Evolutionary conservation across 2,888 invertebrate species (phyloP), one percentile per base, ranked within the genome.

Genomic region (Tridacna crocea): DNA sequence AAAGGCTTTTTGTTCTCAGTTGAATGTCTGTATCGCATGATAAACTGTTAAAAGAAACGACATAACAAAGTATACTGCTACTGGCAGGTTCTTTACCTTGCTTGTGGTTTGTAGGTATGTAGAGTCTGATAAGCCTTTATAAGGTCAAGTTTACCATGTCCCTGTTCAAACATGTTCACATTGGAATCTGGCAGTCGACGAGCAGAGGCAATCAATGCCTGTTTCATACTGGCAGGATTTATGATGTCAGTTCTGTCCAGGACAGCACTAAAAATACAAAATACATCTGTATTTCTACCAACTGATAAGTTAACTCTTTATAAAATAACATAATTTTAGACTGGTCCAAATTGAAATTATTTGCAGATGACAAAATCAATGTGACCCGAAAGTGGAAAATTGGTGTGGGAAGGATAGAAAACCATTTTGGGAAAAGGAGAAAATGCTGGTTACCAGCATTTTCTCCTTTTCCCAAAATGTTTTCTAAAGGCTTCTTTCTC

Each of bases 101-200:
- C 96, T 93, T 96, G 96, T 19, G 96, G 96, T 90, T 96, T 95
- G 93, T 96, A 96, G 96, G 97, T 96, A 36, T 93, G 92, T 22
- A 96, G 92, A 0, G 95, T 92, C 83, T 97, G 97, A 94, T 97
- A 98, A 61, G 99, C 98, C 92, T 97, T 97, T 75, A 98, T 95
- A 73, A 99, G 96, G 95, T 99, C 98, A 74, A 99, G 95, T 94
- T 98, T 98, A 72, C 99, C 99, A 93, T 98, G 98, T 0, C 99
- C 99, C 95, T 99, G 99, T 94, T 99, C 99, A 94, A 99, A 99
- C 97, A 99, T 99, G 93, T 98, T 98, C 61, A 97, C 97, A 68
- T 81, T 81, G 15, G 83, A 63, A 68, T 93, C 93, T 0, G 97
- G 96, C 74, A 99, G 95, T 47, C 98, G 95, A 55, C 97, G 95